Conservation (phyloP, 2,888 invertebrate species). For the Dicyrtomina minuta region DNA sequence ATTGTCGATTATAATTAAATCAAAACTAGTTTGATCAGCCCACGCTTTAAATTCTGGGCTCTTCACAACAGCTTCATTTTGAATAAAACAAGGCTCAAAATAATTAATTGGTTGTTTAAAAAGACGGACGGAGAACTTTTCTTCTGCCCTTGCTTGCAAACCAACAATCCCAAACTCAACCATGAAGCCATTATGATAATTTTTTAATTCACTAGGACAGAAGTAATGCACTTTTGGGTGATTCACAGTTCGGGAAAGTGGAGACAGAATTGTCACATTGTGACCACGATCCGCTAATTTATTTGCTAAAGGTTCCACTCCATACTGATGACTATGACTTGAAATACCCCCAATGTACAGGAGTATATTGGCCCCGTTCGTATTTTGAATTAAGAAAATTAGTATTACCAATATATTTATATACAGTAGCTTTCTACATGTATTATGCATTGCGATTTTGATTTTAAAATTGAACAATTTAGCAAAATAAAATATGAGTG, state of each 20-base stretch:
- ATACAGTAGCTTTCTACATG: too few species aligned
- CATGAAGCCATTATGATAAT: background rate
- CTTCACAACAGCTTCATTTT: background rate
- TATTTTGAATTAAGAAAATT: too few species aligned
- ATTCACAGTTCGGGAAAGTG: background rate
- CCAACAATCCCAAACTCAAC: conserved; percentile 23
- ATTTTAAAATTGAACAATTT: too few species aligned
- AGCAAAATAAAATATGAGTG: too few species aligned
- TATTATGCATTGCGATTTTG: too few species aligned
- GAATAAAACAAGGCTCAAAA: conserved; percentile 4
- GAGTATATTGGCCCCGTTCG: conserved; percentile 19
- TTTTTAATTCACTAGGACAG: background rate
- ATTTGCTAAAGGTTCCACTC: conserved; percentile 24
- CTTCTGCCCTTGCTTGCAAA: background rate
- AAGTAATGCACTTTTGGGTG: conserved; percentile 6
- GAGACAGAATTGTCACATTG: conserved; percentile 19
- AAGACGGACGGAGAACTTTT: conserved; percentile 6
- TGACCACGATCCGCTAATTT: conserved; percentile 20
- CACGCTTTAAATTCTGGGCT: conserved; percentile 25
- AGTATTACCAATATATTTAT: too few species aligned
- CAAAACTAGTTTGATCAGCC: conserved; percentile 16
- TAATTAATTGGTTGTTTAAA: background rate
- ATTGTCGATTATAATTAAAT: conserved; percentile 26
- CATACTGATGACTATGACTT: conserved; percentile 21
- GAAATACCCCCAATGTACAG: conserved; percentile 19